These are phyloP conservation scores for Syrmaticus mikado DNA, from an alignment of 2,113 vertebrate genomes.

Conservation along the genomic window DNA sequence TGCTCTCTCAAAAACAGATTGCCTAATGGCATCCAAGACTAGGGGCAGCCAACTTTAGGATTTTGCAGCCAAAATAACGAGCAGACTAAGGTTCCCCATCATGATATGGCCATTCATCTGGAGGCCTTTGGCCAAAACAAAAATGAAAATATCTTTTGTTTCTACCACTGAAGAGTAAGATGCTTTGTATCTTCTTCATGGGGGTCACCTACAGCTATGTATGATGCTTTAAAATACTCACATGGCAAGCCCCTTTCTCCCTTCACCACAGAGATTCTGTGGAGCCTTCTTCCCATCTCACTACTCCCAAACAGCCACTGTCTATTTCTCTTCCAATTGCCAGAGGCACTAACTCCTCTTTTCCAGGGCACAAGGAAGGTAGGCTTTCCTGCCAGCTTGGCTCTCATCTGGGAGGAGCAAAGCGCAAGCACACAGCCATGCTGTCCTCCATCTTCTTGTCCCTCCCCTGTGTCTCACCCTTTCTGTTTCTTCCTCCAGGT, in stretches of 20 bases:
- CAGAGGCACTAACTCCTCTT: neutral
- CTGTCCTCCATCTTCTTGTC: rapidly evolving
- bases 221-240: neutral
- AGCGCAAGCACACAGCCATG: rapidly evolving
- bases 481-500: conserved; percentile 77
- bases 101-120: neutral
- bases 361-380: neutral
- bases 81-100: neutral
- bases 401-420: neutral
- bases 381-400: neutral
- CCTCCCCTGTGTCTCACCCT: neutral
- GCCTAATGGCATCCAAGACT: conserved; percentile 39
- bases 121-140: neutral
- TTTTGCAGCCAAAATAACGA: conserved; percentile 10
- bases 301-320: rapidly evolving
- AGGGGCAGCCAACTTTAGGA: neutral
- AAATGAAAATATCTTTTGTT: neutral
- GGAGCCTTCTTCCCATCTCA: neutral
- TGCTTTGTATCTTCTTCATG: neutral
- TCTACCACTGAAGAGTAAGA: neutral
- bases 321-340: neutral
- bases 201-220: neutral
- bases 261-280: neutral
- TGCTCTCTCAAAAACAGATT: conserved; percentile 34
- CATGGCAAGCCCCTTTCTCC: neutral